Evolutionary conservation across 2,888 invertebrate genomes (phyloP), one percentile per base, ranked within the genome.

Genomic region (Eupithecia pulchellata): DNA sequence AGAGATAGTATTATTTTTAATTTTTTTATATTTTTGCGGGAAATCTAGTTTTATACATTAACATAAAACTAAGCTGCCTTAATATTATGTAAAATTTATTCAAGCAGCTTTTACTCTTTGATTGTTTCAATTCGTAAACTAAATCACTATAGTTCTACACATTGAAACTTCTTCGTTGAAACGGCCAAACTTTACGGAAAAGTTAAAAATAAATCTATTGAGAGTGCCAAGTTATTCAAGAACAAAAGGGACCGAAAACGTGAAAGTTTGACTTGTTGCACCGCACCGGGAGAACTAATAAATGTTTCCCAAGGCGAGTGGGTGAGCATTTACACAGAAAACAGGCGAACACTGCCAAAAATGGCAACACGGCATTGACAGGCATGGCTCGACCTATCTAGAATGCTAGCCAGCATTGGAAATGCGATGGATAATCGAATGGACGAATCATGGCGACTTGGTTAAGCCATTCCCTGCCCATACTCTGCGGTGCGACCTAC

Each of bases 201-300:
- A 76, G 57, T 75, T 74, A 71, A 65, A 78, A 76, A 76, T 78
- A 76, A 77, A 75, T 76, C 76, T 75, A 78, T 78, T 69, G 78
- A 72, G 72, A 78, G 76, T 75, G 71, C 72, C 73, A 80, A 82
- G 81, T 82, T 84, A 82, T 85, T 84, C 81, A 78, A 79, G 83
- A 84, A 84, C 85, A 85, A 85, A 82, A 82, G 82, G 81, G 81
- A 79, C 75, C 77, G 77, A 78, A 86, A 86, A 84, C 83, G 81
- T 78, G 82, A 85, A 87, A 84, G 81, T 82, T 81, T 81, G 85
- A 91, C 91, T 90, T 92, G 91, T 92, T 91, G 91, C 91, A 77
- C 75, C 73, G 69, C 76, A 68, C 66, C 76, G 77, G 77, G 83
- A 83, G 86, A 88, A 87, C 86, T 89, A 89, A 89, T 88, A 90